Conservation (phyloP, 1,140 invertebrate species). For the Melitaea cinxia region DNA sequence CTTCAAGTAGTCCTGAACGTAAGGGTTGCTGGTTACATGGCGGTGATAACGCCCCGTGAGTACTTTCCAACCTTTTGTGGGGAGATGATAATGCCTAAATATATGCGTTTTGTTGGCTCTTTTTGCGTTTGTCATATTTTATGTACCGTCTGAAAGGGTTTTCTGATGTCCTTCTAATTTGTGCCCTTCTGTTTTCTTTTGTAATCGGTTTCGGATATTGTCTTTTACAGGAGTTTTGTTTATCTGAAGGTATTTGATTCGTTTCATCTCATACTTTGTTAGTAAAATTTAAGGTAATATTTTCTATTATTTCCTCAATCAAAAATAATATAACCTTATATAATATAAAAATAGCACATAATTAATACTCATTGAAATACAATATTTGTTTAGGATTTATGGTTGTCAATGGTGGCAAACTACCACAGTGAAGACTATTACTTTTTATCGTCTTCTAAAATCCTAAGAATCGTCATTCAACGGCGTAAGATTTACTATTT, state of each 20-base stretch:
- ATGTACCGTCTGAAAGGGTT: slow-evolving; percentile 49
- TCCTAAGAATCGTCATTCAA: too few species aligned
- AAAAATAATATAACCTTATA: too few species aligned
- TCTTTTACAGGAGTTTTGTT: not conserved
- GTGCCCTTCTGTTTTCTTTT: slow-evolving; percentile 39
- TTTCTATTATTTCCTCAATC: too few species aligned
- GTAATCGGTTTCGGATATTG: not conserved
- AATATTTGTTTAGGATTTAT: too few species aligned
- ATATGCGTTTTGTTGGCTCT: slow-evolving; percentile 68
- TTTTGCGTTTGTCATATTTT: slow-evolving; percentile 74
- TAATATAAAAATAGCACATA: too few species aligned
- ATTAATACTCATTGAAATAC: too few species aligned
- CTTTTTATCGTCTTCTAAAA: too few species aligned
- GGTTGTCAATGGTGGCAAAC: too few species aligned
- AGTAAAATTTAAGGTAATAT: not conserved
- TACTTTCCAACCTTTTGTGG: slow-evolving; percentile 79
- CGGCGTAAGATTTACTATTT: too few species aligned
- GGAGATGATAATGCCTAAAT: slow-evolving; percentile 72
- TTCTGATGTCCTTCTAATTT: slow-evolving; percentile 42
- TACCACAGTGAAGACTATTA: too few species aligned
- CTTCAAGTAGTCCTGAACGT: slow-evolving; percentile 61
- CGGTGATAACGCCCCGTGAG: slow-evolving; percentile 73
- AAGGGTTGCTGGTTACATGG: slow-evolving; percentile 68
- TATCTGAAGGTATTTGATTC: not conserved
- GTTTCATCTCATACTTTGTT: not conserved